Evolutionary conservation across 2,888 invertebrate genomes (phyloP), one percentile per base, ranked within the genome.

Genomic region (Laothoe populi): DNA sequence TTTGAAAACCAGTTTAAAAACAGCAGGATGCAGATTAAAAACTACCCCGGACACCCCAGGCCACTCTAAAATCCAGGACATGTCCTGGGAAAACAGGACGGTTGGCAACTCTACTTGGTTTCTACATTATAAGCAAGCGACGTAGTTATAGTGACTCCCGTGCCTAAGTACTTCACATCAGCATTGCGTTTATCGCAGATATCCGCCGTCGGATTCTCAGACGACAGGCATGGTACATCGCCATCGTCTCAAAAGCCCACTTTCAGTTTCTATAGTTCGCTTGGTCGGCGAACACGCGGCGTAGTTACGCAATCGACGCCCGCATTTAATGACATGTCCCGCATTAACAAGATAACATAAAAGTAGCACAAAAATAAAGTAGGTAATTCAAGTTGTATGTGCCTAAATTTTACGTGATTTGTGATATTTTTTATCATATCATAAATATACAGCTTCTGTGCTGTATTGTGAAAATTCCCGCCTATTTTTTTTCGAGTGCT

Each of bases 241-340:
- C 40, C 44, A 26, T 58, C 58, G 57, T 26, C 38, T 48, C 45
- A 58, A 26, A 23, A 58, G 57, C 24, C 76, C 82, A 90, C 92
- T 92, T 90, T 92, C 91, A 92, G 92, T 92, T 91, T 91, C 88
- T 74, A 74, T 73, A 72, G 78, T 77, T 76, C 75, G 73, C 75
- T 81, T 77, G 83, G 72, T 66, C 69, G 70, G 87, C 68, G 70
- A 81, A 77, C 89, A 86, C 91, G 89, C 82, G 73, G 19, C 79
- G 67, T 70, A 75, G 72, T 82, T 83, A 77, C 77, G 83, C 76
- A 84, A 83, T 70, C 75, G 72, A 79, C 82, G 77, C 88, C 87
- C 87, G 90, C 85, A 87, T 84, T 31, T 19, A 35, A 26, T 35
- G 44, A 44, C 31, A 53, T 53, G 53, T 19, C 35, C 53, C 53